These are phyloP conservation scores for Acholoe squamosa DNA, from an alignment of 2,888 invertebrate genomes.

Conservation along the genomic window DNA sequence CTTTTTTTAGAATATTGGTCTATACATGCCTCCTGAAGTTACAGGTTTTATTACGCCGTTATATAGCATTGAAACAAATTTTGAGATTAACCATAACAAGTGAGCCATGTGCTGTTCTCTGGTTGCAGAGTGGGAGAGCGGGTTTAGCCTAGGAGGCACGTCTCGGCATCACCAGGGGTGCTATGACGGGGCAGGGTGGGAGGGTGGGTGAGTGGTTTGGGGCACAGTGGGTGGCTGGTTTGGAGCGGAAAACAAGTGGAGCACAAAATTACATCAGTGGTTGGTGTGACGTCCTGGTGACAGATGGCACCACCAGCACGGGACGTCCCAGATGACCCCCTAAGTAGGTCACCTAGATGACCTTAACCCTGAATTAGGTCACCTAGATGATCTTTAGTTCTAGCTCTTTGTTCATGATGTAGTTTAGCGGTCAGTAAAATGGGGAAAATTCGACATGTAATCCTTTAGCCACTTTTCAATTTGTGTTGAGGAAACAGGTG, in stretches of 20 bases:
- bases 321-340: constrained; percentile 32
- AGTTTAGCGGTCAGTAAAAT: too few relatives aligned
- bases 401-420: too few relatives aligned
- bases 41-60: too few relatives aligned
- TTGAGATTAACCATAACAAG: too few relatives aligned
- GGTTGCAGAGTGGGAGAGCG: neutral
- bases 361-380: neutral
- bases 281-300: neutral
- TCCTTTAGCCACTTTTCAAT: too few relatives aligned
- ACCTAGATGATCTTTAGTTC: neutral
- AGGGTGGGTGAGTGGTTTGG: neutral
- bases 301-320: constrained; percentile 27
- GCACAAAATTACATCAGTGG: constrained; percentile 31
- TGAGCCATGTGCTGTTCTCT: too few relatives aligned
- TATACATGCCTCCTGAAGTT: too few relatives aligned
- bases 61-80: too few relatives aligned
- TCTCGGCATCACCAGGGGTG: too few relatives aligned
- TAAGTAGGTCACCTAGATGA: constrained; percentile 33
- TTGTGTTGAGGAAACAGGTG: too few relatives aligned
- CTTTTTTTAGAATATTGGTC: too few relatives aligned
- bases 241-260: neutral
- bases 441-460: too few relatives aligned
- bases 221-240: neutral
- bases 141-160: neutral
- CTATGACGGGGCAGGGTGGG: neutral